Evolutionary conservation across 2,113 vertebrate genomes (phyloP), one percentile per base, ranked within the genome.

Genomic region (Salvelinus fontinalis): DNA sequence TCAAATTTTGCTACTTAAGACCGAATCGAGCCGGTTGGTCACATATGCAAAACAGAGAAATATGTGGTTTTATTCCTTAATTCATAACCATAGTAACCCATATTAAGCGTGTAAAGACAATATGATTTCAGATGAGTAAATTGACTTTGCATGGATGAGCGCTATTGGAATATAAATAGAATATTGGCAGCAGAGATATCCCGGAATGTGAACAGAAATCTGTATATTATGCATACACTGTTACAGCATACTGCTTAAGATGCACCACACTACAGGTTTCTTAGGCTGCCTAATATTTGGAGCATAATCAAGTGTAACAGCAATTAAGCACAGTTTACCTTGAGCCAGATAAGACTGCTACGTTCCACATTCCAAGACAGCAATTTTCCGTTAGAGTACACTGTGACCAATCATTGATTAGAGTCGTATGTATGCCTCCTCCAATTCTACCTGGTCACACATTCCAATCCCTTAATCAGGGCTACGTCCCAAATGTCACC

Each of bases 401-500:
- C 57, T 13, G 73, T 69, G 74, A 57, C 73, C 76, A 75, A 79
- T 67, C 27, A 67, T 71, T 77, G 57, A 83, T 83, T 84, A 81
- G 48, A 29, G 34, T 70, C 73, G 48, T 70, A 44, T 44, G 39
- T 44, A 44, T 16, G 74, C 48, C 76, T 77, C 79, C 22, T 48
- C 70, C 65, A 81, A 77, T 76, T 48, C 49, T 75, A 31, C 75
- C 67, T 62, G 60, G 75, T 85, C 75, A 83, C 79, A 79, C 71
- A 51, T 78, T 85, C 71, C 74, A 77, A 34, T 67, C 62, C 31
- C 75, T 81, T 77, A 72, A 79, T 69, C 69, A 54, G 67, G 68
- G 11, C 29, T 44, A 67, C 2, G 27, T 44, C 39, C 39, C 8
- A 44, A 44, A 44, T 44, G 8, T 11, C 39, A 44, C 9, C 39